Conservation (phyloP, 2,113 vertebrate species). For the Gracilinanus agilis region DNA sequence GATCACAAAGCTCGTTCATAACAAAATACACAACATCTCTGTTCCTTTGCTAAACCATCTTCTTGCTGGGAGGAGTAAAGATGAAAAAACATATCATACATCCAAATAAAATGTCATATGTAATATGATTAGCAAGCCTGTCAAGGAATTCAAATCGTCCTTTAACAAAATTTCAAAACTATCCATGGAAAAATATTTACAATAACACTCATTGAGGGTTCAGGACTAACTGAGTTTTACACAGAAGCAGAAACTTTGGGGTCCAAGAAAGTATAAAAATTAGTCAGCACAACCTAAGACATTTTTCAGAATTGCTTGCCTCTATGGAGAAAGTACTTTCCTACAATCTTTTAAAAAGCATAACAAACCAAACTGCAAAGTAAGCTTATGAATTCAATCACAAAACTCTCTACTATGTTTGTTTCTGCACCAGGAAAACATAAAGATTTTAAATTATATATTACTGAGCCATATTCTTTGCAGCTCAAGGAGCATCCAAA, state of each 20-base stretch:
- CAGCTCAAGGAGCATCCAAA: conserved; percentile 52
- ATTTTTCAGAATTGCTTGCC: not conserved
- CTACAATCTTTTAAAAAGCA: conserved; percentile 41
- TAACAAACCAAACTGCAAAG: conserved; percentile 61
- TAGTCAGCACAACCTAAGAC: conserved; percentile 17
- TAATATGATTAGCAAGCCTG: conserved; percentile 79
- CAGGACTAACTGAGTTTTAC: conserved; percentile 52
- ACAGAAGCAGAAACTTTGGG: conserved; percentile 51
- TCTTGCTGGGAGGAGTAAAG: conserved; percentile 76
- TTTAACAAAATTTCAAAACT: conserved; percentile 80
- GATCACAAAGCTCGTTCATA: conserved; percentile 85
- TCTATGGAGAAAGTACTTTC: conserved; percentile 12
- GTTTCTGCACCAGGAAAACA: conserved; percentile 61
- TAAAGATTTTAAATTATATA: conserved; percentile 32
- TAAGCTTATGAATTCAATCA: conserved; percentile 59
- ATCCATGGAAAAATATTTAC: conserved; percentile 71
- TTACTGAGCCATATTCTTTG: conserved; percentile 61
- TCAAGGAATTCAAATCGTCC: conserved; percentile 72
- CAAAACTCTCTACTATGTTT: conserved; percentile 56
- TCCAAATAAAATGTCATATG: conserved; percentile 76
- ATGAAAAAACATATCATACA: conserved; percentile 75
- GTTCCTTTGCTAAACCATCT: conserved; percentile 78
- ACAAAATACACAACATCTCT: conserved; percentile 81
- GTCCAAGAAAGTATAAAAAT: conserved; percentile 11
- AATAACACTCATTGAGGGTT: conserved; percentile 62